Evolutionary conservation across 2,888 invertebrate species (phyloP), one percentile per base, ranked within the genome.

Genomic region (Pherbina coryleti): DNA sequence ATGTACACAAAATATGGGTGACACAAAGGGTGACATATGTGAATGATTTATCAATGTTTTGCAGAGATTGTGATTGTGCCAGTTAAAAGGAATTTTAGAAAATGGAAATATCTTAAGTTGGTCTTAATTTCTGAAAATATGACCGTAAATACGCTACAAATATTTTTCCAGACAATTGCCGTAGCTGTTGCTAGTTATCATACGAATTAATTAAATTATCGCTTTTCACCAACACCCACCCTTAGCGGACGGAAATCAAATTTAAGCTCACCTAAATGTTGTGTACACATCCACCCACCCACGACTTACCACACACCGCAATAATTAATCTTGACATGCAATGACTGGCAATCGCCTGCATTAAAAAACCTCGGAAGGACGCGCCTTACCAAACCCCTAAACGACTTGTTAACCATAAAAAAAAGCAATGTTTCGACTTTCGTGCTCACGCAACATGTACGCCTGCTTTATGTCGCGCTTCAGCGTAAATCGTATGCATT

Each of bases 271-370:
- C 25, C 34, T 31, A n/a, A 34, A 67, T 37, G 37, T 67, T 22
- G 22, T 25, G 11, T 25, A 3, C 57, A 22, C 25, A 11, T 8
- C 1, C 57, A 22, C 57, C 22, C 2, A 9, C 31, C 31, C 3
- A 17, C n/a, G 17, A 14, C 19, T 31, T 17, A n/a, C 17, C 34
- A n/a, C 34, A 31, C n/a, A 17, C 17, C 14, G 69, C 49, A 28
- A 5, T 69, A 69, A 69, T 69, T 51, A 51, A 51, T 69, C 25
- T 28, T 11, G 69, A 69, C 69, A 69, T 69, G 69, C 49, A 69
- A 69, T n/a, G 49, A 0, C 14, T 31, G 64, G 17, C 22, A 51
- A 64, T 31, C 31, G 25, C 22, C 57, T 60, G 57, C 57, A 60
- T 28, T 22, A 60, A 14, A 19, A 60, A 22, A 28, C 44, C 44